Evolutionary conservation across 2,113 vertebrate species (phyloP).

Genomic region (Opisthocomus hoazin): DNA sequence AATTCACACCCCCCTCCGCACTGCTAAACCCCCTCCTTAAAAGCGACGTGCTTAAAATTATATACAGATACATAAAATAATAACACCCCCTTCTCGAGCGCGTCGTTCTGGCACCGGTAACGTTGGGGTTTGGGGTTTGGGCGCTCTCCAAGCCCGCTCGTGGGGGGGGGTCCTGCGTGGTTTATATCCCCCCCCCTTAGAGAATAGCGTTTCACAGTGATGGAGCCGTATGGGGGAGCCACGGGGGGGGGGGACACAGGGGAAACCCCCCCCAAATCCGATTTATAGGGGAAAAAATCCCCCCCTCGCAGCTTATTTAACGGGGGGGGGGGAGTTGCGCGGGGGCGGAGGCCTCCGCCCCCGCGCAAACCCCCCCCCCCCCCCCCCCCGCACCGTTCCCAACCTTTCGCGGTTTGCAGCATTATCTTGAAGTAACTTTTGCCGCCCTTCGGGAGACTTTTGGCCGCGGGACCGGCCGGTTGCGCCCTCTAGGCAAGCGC

Average conservation of each 20-base stretch:
- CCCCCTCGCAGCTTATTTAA: not conserved
- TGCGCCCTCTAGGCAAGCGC: conserved; percentile 80
- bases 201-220: not conserved
- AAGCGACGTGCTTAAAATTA: conserved; percentile 47
- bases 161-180: not conserved
- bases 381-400: conserved; percentile 52
- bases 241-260: not conserved
- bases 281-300: not conserved
- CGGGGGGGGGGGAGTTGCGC: not conserved
- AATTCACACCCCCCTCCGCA: too few relatives aligned
- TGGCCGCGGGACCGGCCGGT: conserved; percentile 74
- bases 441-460: conserved; percentile 78
- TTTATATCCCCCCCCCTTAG: not conserved
- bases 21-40: conserved; percentile 1
- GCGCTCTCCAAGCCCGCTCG: conserved; percentile 60
- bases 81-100: conserved; percentile 71
- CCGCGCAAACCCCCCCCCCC: not conserved
- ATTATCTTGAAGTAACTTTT: conserved; percentile 77
- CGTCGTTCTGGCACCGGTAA: conserved; percentile 69
- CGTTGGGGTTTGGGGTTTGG: conserved; percentile 71
- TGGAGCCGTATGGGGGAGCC: too few relatives aligned
- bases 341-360: not conserved
- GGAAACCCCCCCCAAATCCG: not conserved
- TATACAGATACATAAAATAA: too few relatives aligned
- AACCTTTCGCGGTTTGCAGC: conserved; percentile 71